Conservation (phyloP, 2,113 vertebrate species). For the Regulus satrapa region DNA sequence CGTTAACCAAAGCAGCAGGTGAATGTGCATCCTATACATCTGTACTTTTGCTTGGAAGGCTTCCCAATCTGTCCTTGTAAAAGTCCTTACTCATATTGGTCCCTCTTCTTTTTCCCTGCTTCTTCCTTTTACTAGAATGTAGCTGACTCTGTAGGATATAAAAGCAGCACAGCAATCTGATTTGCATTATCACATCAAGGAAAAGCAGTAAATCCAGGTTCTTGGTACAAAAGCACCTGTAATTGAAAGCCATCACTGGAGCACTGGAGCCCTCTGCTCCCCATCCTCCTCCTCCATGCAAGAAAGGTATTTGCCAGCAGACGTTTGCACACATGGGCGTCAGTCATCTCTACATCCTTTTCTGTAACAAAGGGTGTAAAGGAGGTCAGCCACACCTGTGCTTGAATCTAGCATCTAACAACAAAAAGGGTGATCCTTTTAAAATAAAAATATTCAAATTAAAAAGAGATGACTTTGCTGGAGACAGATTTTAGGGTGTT, state of each 20-base stretch:
- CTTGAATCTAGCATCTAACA: not conserved
- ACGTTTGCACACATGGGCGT: not conserved
- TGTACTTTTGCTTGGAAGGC: not conserved
- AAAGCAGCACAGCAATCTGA: not conserved
- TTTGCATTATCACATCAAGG: not conserved
- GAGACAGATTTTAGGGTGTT: not conserved
- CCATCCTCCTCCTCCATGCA: not conserved
- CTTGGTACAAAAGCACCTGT: not conserved
- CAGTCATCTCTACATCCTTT: not conserved
- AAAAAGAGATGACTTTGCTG: not conserved
- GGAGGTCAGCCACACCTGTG: not conserved
- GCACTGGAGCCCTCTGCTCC: not conserved
- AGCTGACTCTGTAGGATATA: not conserved
- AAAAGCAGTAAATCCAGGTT: not conserved
- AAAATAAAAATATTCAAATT: not conserved
- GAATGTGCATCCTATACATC: not conserved
- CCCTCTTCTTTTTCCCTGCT: not conserved
- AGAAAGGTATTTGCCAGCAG: not conserved
- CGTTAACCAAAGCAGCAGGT: not conserved
- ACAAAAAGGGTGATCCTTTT: not conserved
- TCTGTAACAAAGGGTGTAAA: not conserved
- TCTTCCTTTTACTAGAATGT: not conserved
- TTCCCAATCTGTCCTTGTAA: not conserved
- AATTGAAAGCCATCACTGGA: not conserved
- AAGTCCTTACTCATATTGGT: not conserved